Percentiles rank a stretch among this genome's conserved stretches.
Evolutionary conservation across 2,113 vertebrate species (phyloP).

Genomic region (Riparia riparia): DNA sequence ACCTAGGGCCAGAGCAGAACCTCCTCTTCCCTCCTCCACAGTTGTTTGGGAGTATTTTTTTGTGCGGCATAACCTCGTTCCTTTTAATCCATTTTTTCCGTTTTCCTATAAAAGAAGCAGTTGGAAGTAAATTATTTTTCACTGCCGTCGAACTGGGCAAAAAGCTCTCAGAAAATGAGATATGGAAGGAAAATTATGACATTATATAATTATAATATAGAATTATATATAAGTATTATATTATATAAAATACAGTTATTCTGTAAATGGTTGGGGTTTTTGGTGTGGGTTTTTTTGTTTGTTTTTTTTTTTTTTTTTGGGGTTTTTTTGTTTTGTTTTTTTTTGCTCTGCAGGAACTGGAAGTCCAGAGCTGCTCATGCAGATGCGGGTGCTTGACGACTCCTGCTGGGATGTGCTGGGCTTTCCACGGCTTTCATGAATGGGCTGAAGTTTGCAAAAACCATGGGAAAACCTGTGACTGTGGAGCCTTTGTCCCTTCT

Average conservation of each 20-base stretch:
- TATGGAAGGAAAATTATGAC: neutral
- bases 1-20: neutral
- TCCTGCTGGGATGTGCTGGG: neutral
- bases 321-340: neutral
- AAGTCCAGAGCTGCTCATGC: neutral
- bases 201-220: neutral
- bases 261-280: neutral
- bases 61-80: neutral
- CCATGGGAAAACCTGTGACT: neutral
- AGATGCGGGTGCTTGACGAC: fast-evolving
- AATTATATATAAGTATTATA: neutral
- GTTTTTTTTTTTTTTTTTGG: neutral
- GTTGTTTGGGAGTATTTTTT: neutral
- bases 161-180: neutral
- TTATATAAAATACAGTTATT: neutral
- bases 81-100: neutral
- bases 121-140: neutral
- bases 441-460: neutral
- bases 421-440: neutral
- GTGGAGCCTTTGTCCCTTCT: neutral
- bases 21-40: neutral
- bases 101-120: neutral
- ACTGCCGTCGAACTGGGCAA: neutral
- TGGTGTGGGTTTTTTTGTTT: too few relatives aligned
- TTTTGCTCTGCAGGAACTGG: neutral